phyloP scores from a whole-genome alignment of 2,113 vertebrate species.

The Blennius ocellaris region DNA sequence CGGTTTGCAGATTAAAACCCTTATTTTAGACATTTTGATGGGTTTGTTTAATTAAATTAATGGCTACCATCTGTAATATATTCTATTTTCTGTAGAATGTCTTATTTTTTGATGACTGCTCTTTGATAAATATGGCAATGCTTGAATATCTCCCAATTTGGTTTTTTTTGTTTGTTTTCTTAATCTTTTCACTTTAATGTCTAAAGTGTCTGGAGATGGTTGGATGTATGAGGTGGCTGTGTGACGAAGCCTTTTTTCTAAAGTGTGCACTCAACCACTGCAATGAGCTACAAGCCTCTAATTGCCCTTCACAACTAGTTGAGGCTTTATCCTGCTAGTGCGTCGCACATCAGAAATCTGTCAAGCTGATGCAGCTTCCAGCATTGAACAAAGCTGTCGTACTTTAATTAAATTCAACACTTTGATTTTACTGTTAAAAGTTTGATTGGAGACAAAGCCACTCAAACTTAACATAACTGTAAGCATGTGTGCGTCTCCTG shows the following conservation, averaged over 20 bases:
- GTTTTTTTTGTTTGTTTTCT: not conserved
- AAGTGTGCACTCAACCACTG: not conserved
- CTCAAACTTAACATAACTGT: not conserved
- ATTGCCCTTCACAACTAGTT: not conserved
- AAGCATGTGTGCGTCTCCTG: not conserved
- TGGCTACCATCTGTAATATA: conserved; percentile 53
- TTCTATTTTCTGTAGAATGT: conserved; percentile 78
- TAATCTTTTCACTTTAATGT: too few species aligned
- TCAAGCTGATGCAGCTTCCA: not conserved
- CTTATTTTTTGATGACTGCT: conserved; percentile 76
- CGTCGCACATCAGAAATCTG: not conserved
- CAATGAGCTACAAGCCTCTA: not conserved
- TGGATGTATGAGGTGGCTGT: too few species aligned
- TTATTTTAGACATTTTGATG: conserved; percentile 56
- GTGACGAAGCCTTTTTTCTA: not conserved
- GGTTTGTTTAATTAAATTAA: conserved; percentile 49
- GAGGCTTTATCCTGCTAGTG: not conserved
- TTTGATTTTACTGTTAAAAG: not conserved
- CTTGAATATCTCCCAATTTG: conserved; percentile 49
- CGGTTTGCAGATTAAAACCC: conserved; percentile 34
- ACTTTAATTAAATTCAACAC: not conserved
- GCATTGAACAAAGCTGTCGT: too few species aligned
- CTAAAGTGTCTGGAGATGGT: too few species aligned
- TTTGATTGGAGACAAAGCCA: not conserved
- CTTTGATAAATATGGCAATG: conserved; percentile 76